Conservation (phyloP, 2,113 vertebrate genomes). For the Tauraco erythrolophus region DNA sequence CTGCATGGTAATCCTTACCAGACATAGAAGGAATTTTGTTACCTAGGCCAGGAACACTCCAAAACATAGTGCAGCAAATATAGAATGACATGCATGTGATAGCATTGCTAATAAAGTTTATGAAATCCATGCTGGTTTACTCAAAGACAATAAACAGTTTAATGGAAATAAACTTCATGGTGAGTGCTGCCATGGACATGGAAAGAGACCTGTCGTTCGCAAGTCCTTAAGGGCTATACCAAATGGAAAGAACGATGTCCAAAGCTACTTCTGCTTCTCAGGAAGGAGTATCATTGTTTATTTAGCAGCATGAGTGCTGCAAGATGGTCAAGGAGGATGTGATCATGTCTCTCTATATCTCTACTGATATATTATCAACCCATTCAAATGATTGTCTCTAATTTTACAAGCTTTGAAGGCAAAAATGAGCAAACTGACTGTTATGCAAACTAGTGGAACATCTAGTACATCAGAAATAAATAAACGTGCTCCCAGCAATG, state of each 20-base stretch:
- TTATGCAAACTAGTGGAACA: background rate
- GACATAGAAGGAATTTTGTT: background rate
- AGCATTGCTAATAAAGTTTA: background rate
- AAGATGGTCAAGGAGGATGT: background rate
- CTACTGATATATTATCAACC: background rate
- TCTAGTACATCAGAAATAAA: background rate
- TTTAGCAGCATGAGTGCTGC: background rate
- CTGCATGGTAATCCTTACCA: background rate
- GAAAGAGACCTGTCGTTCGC: background rate
- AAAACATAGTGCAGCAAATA: background rate
- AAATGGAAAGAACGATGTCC: background rate
- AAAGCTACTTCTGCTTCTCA: background rate
- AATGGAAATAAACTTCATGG: background rate
- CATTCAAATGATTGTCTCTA: background rate
- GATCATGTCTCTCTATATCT: background rate
- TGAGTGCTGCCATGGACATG: background rate
- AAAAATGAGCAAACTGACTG: background rate
- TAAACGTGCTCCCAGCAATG: background rate
- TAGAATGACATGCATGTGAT: rapidly evolving
- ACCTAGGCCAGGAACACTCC: background rate
- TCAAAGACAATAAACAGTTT: background rate
- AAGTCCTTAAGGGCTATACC: background rate
- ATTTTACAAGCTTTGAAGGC: background rate
- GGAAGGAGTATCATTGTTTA: background rate
- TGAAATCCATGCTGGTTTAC: background rate